Conservation (phyloP, 1,140 invertebrate species). For the Lasioglossum baleicum region DNA sequence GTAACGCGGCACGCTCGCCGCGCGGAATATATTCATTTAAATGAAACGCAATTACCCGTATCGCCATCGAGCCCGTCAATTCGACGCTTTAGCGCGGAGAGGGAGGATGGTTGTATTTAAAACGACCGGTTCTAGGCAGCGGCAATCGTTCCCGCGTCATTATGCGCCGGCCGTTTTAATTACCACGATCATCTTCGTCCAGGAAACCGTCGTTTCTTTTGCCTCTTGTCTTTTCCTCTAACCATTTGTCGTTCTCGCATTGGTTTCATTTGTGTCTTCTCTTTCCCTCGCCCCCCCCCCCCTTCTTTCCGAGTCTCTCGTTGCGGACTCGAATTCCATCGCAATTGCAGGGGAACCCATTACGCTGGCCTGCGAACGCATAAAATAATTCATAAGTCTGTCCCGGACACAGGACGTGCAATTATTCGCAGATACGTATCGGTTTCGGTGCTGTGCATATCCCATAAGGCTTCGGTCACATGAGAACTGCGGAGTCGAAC, state of each 20-base stretch:
- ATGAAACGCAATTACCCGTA: conserved; percentile 19
- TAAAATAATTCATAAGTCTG: conserved; percentile 20
- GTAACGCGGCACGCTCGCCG: background rate
- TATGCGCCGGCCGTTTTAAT: conserved; percentile 20
- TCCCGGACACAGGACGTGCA: background rate
- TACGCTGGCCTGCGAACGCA: background rate
- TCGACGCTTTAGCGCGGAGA: background rate
- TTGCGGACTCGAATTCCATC: background rate
- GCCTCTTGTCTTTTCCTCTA: background rate
- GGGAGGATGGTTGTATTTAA: background rate
- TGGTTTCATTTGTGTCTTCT: background rate
- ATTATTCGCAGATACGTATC: conserved; percentile 24
- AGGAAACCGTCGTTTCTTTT: background rate
- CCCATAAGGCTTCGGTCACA: background rate
- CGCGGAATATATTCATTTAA: conserved; percentile 2
- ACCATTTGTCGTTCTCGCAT: background rate
- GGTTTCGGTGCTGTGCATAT: background rate
- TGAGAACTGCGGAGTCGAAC: background rate
- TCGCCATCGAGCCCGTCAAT: background rate
- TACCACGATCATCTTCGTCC: background rate
- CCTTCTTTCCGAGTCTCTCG: background rate
- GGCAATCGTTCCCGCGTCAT: background rate
- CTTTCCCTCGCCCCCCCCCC: background rate
- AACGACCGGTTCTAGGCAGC: background rate
- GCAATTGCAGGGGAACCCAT: background rate